Base-by-base conservation (phyloP, 2,888 invertebrate species). In the Phyllotreta cruciferae region DNA sequence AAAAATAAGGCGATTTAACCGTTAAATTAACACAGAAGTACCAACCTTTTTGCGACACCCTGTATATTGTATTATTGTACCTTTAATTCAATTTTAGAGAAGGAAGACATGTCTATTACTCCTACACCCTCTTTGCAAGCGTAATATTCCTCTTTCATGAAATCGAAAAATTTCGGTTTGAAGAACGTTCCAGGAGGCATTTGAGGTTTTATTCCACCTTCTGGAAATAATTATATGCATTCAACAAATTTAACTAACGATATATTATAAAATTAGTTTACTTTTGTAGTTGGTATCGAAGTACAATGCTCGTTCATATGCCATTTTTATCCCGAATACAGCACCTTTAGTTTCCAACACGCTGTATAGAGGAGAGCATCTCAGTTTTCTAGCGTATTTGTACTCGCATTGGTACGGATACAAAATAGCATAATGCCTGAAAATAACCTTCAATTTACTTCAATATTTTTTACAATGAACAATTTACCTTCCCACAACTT, bases 101-200 rank as follows among this genome's bases (percentile, higher is more conserved):
- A 91, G 3, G 90, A 90, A 42, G 90, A 90, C 88, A 91, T 90
- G 74, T 92, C 91, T 67, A 91, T 89, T 56, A 92, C 84, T 56
- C 90, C 90, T 45, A 91, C 90, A n/a, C 89, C 86, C 80, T 90
- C 89, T 56, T 88, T 81, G 75, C 91, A 91, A 0, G 90, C 90
- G 73, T 85, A 82, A 80, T 89, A 90, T 78, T 92, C 91, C 71
- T 88, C 85, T 69, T 83, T 83, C 78, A 90, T 87, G 72, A 85
- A 86, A 69, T 88, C 87, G 74, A 89, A 87, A 81, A 90, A 91
- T 62, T 82, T 82, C 4, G 90, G 90, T 74, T 89, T 89, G 68
- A 87, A 87, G 78, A 87, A 90, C 54, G 86, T 87, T 39, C 87
- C 87, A 36, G 80, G 79, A 1, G 86, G 86, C 85, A 87, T 85